Conservation (phyloP, 2,797 vertebrate genomes). For the Vireo griseus region DNA sequence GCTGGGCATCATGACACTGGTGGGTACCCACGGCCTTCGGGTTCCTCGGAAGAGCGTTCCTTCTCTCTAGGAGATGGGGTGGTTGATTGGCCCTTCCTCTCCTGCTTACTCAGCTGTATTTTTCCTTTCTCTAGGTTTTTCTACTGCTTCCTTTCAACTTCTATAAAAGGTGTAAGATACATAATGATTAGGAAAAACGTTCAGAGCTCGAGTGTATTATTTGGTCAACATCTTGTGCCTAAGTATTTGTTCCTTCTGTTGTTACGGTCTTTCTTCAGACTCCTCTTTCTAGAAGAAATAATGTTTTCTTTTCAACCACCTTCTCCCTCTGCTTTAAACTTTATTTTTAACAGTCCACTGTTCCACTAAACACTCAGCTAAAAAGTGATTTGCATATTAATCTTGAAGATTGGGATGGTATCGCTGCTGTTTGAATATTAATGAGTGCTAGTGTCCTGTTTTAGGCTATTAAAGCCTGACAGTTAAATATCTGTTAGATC, state of each 20-base stretch:
- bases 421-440: neutral
- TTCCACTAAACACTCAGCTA: neutral
- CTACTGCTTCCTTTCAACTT: slow-evolving; percentile 22
- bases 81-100: neutral
- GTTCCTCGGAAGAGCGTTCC: accelerated
- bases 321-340: neutral
- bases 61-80: neutral
- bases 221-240: neutral
- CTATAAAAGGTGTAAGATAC: slow-evolving; percentile 15
- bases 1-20: slow-evolving; percentile 94
- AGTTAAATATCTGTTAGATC: neutral
- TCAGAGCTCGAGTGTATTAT: slow-evolving; percentile 1
- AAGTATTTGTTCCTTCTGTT: slow-evolving; percentile 7
- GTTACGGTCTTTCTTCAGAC: neutral
- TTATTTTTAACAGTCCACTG: neutral
- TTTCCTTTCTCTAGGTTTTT: slow-evolving; percentile 9
- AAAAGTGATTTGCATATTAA: neutral
- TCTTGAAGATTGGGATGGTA: neutral
- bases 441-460: neutral
- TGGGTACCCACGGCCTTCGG: slow-evolving; percentile 57
- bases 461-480: neutral
- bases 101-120: neutral
- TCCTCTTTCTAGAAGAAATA: neutral
- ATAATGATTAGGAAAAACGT: neutral
- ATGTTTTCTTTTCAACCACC: neutral